Conservation (phyloP, 2,797 vertebrate species). For the Myotis daubentonii region DNA sequence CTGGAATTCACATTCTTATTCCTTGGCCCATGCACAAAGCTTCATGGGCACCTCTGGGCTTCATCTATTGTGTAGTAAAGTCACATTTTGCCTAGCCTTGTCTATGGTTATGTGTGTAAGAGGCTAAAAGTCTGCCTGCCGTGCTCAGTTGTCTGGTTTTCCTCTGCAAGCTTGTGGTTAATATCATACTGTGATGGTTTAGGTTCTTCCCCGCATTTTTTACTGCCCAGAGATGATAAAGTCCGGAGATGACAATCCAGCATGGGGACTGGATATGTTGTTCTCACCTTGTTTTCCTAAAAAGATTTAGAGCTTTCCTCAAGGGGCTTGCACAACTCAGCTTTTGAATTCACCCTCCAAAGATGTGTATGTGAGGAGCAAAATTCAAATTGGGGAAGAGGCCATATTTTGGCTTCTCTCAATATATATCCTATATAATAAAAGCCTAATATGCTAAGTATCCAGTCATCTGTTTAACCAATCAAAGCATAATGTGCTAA, state of each 20-base stretch:
- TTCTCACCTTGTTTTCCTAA: background rate
- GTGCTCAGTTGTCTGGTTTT: background rate
- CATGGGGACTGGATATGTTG: background rate
- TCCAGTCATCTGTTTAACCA: too few relatives aligned
- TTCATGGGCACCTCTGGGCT: background rate
- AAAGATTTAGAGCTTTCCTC: background rate
- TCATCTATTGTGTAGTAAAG: background rate
- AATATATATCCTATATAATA: background rate
- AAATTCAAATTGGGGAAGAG: background rate
- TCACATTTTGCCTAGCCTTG: background rate
- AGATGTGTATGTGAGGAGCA: background rate
- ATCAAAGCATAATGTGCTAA: too few relatives aligned
- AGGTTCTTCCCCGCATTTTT: too few relatives aligned
- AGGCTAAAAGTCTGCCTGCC: background rate
- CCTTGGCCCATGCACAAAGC: background rate
- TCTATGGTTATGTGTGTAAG: background rate
- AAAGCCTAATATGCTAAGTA: too few relatives aligned
- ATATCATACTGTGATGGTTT: background rate
- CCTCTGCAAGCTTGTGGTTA: background rate
- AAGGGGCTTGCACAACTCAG: background rate
- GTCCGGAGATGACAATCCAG: background rate
- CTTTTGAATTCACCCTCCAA: background rate
- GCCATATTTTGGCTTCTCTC: conserved; percentile 48
- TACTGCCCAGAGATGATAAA: background rate
- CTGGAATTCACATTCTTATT: background rate